Base-by-base conservation (phyloP, 30 jellyfish, hydroid and myxozoan genomes). In the Hydra vulgaris region DNA sequence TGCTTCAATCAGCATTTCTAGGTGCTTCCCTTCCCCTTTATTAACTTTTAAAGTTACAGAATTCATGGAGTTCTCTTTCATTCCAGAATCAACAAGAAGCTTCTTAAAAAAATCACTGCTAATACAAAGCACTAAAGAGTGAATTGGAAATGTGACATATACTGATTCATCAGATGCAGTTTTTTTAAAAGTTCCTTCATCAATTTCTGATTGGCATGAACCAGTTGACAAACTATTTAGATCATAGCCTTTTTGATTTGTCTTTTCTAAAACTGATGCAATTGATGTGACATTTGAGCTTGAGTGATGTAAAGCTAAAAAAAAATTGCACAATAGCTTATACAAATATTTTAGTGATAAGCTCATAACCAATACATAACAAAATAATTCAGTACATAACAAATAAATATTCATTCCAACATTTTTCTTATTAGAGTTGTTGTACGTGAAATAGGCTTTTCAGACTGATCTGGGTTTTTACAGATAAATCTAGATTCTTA, bases 81-180 rank as follows among this genome's bases (percentile, higher is more conserved):
- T 78, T n/a, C 85, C 85, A 78, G 85, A 78, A 7, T 78, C 85
- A 78, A 78, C 81, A n/a, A 78, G 54, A 1, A 78, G 85, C 53
- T 54, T 78, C 18, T 54, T 27, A 40, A 78, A 78, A 25, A 53
- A 78, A 16, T 20, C 19, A 23, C 85, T 78, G 77, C 69, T 78
- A 12, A 78, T 24, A 61, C 74, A 78, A n/a, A 78, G 79, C 23
- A 78, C 74, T 25, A 78, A 17, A 54, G 85, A 78, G 23, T 78
- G 85, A 78, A 78, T 53, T 21, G 85, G 85, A 19, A 78, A 78
- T 1, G 66, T 75, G 24, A 61, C 81, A 53, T 78, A 61, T 8
- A 54, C 53, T 23, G 56, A 67, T 75, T 75, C 77, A 0, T 55
- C 54, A 27, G 61, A 40, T 40, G 61, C 12, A 40, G 12, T 5